A percentile compares a stretch with the other conserved stretches of the same genome.
phyloP scores from a whole-genome alignment of 2,797 vertebrate genomes.

The Dromococcyx pavoninus region DNA sequence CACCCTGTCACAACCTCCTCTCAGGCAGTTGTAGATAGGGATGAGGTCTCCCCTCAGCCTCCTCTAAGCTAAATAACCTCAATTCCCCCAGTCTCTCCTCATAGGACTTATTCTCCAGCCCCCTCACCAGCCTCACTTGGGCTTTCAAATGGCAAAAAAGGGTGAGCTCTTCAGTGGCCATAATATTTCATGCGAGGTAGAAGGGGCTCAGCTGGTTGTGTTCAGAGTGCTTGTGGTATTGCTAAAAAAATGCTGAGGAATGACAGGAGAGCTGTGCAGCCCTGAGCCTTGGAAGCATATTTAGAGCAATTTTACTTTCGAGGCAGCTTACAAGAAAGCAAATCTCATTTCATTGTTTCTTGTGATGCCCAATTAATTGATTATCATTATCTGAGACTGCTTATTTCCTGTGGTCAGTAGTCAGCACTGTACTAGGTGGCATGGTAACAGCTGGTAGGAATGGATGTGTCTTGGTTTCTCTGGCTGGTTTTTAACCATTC shows the following conservation, averaged over 20 bases:
- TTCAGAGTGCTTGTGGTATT: neutral
- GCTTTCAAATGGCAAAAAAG: neutral
- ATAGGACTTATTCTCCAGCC: too few species aligned
- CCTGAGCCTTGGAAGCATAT: neutral
- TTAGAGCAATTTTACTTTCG: neutral
- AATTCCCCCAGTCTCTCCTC: too few species aligned
- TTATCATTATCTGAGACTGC: neutral
- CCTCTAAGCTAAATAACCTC: too few species aligned
- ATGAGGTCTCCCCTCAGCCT: too few species aligned
- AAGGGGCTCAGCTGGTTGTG: neutral
- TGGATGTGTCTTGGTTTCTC: neutral
- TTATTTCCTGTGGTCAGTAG: neutral
- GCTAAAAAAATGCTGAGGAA: neutral
- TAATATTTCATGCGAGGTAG: neutral
- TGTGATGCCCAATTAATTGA: conserved; percentile 1
- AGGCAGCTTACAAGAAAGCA: neutral
- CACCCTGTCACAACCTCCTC: too few species aligned
- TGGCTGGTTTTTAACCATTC: neutral
- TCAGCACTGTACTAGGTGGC: neutral
- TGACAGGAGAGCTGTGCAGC: neutral
- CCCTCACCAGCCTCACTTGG: too few species aligned
- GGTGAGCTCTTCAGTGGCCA: neutral
- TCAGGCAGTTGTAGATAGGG: too few species aligned
- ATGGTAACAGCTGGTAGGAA: neutral
- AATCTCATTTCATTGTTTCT: neutral